These are phyloP conservation scores for Microhierax caerulescens DNA, from an alignment of 2,797 vertebrate species.

Conservation along the genomic window DNA sequence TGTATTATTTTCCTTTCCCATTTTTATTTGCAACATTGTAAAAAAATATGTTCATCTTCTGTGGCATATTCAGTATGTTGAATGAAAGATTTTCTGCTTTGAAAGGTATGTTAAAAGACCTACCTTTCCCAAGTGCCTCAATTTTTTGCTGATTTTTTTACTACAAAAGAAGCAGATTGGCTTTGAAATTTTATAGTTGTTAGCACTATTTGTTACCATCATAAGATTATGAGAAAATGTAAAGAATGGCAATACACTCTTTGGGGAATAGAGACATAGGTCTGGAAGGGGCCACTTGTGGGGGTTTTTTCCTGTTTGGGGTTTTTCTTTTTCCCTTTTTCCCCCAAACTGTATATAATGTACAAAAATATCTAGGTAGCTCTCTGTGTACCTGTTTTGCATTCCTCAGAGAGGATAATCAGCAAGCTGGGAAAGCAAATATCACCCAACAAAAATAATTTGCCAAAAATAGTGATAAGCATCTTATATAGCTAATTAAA, in stretches of 20 bases:
- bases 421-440: not conserved
- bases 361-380: not conserved
- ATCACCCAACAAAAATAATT: not conserved
- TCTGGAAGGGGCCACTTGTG: not conserved
- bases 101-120: not conserved
- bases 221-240: not conserved
- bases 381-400: not conserved
- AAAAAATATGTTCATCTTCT: not conserved
- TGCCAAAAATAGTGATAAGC: not conserved
- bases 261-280: not conserved
- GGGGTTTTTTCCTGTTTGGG: rapidly evolving
- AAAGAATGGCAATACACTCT: not conserved
- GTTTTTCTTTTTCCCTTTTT: not conserved
- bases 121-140: not conserved
- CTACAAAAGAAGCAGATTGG: not conserved
- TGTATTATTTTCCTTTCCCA: not conserved
- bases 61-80: not conserved
- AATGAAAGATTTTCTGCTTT: not conserved
- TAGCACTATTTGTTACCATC: not conserved
- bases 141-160: not conserved
- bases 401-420: not conserved
- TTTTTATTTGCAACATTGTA: not conserved
- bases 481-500: not conserved
- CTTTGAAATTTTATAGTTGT: not conserved
- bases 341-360: not conserved